Conservation (phyloP, 2,888 invertebrate genomes). For the Melinaea marsaeus region DNA sequence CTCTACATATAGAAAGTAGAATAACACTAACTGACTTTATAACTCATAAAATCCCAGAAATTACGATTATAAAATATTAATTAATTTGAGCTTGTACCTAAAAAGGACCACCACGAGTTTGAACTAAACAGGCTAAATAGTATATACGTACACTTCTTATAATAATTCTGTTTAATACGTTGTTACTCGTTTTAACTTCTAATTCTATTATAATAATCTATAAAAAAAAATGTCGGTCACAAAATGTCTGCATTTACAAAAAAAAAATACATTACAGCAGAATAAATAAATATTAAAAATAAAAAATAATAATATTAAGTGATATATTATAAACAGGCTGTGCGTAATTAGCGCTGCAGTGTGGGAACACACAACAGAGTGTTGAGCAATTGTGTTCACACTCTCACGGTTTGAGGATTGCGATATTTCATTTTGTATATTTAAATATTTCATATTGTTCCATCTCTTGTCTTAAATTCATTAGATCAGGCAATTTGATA, state of each 20-base stretch:
- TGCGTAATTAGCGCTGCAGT: constrained; percentile 15
- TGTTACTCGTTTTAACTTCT: too few relatives aligned
- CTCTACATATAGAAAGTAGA: neutral
- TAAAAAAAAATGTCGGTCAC: too few relatives aligned
- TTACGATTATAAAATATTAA: too few relatives aligned
- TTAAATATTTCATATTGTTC: constrained; percentile 1
- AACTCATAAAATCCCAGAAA: neutral
- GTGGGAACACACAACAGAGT: constrained; percentile 27
- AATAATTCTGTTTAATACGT: too few relatives aligned
- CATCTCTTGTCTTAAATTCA: neutral
- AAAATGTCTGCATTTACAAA: too few relatives aligned
- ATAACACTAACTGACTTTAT: neutral
- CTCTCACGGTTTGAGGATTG: constrained; percentile 22
- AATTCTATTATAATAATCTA: too few relatives aligned
- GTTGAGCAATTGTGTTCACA: constrained; percentile 27
- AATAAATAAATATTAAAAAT: neutral
- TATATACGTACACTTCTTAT: too few relatives aligned
- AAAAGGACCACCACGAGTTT: too few relatives aligned
- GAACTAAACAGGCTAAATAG: too few relatives aligned
- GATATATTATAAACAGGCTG: constrained; percentile 2
- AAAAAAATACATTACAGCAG: too few relatives aligned
- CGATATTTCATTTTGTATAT: constrained; percentile 7
- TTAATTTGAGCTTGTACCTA: too few relatives aligned
- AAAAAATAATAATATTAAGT: neutral
- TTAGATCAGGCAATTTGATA: too few relatives aligned